phyloP scores from a whole-genome alignment of 2,888 invertebrate genomes.

The Aleiodes alternator region DNA sequence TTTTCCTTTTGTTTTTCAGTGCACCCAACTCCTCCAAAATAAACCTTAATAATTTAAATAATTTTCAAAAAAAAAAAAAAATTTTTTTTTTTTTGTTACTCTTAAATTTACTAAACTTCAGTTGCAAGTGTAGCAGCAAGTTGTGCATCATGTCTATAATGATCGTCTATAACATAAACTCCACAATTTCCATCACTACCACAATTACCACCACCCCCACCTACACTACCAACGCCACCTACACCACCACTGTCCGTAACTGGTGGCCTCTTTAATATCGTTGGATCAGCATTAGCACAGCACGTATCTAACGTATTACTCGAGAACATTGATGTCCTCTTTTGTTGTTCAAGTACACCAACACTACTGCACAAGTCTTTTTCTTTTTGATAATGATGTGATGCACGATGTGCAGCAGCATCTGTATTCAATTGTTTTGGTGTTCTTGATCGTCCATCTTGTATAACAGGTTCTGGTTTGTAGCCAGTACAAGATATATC shows the following conservation, averaged over 20 bases:
- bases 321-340: slow-evolving; percentile 74
- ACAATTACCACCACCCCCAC: slow-evolving; percentile 46
- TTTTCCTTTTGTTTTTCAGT: too few relatives aligned
- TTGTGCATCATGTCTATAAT: slow-evolving; percentile 80
- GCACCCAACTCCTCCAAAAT: not conserved
- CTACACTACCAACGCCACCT: not conserved
- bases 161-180: slow-evolving; percentile 87
- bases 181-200: slow-evolving; percentile 69
- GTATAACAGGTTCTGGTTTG: slow-evolving; percentile 79
- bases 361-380: slow-evolving; percentile 75
- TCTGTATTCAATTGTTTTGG: slow-evolving; percentile 92
- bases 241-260: slow-evolving; percentile 61
- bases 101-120: slow-evolving; percentile 80
- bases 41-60: slow-evolving; percentile 1
- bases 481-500: slow-evolving; percentile 75
- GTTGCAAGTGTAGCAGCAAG: slow-evolving; percentile 81
- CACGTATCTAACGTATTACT: slow-evolving; percentile 71
- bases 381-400: slow-evolving; percentile 77
- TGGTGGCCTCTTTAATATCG: slow-evolving; percentile 82
- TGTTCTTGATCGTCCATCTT: slow-evolving; percentile 76
- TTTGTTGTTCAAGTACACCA: slow-evolving; percentile 75
- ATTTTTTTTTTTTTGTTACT: too few relatives aligned
- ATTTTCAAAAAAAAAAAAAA: not conserved
- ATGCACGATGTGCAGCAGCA: slow-evolving; percentile 80
- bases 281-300: slow-evolving; percentile 77